phyloP scores from a whole-genome alignment of 2,797 vertebrate genomes.

The Tolypeutes matacus region DNA sequence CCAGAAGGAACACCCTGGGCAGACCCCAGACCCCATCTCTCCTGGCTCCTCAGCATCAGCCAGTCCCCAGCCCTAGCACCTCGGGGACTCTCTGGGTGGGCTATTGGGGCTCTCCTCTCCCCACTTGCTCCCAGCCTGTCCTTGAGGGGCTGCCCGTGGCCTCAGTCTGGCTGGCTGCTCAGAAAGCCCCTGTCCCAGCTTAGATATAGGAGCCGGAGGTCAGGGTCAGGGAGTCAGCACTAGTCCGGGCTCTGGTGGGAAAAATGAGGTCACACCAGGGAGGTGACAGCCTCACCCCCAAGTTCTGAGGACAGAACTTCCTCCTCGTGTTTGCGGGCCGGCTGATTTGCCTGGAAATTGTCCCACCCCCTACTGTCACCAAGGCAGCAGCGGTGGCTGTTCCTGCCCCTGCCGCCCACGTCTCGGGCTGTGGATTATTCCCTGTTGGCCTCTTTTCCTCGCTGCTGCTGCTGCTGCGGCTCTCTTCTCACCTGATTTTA shows the following conservation, averaged over 20 bases:
- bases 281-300: not conserved
- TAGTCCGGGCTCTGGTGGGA: not conserved
- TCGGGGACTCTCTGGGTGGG: not conserved
- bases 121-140: not conserved
- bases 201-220: not conserved
- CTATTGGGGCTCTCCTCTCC: not conserved
- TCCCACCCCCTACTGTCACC: constrained; percentile 5
- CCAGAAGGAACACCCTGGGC: not conserved
- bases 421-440: not conserved
- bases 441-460: constrained; percentile 22
- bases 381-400: not conserved
- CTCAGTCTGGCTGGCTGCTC: not conserved
- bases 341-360: constrained; percentile 4
- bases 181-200: not conserved
- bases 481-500: constrained; percentile 32
- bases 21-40: not conserved
- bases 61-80: not conserved
- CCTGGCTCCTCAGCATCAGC: fast-evolving
- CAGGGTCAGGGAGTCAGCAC: not conserved
- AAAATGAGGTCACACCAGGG: constrained; percentile 45
- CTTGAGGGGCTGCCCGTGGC: not conserved
- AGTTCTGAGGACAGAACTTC: constrained; percentile 59
- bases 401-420: not conserved
- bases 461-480: not conserved
- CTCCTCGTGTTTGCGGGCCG: not conserved